A percentile compares a stretch with the other conserved stretches of the same genome.
Evolutionary conservation across 2,888 invertebrate species (phyloP).

Genomic region (Mystacides longicornis): DNA sequence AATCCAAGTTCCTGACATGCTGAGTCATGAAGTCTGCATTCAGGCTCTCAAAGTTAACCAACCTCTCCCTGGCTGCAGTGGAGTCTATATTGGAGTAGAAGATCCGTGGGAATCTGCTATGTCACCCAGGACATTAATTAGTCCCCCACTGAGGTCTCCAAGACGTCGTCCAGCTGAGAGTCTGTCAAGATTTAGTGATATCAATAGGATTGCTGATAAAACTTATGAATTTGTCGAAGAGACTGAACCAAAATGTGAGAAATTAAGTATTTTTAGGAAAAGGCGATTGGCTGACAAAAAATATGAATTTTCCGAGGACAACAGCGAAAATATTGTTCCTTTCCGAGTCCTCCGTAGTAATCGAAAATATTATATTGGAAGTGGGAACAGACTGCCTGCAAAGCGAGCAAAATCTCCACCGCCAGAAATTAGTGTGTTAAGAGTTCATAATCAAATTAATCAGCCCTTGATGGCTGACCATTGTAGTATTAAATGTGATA

Average conservation of each 20-base stretch:
- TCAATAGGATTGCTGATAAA: slow-evolving; percentile 57
- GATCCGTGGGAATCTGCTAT: slow-evolving; percentile 47
- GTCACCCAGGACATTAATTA: slow-evolving; percentile 43
- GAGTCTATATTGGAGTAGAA: slow-evolving; percentile 38
- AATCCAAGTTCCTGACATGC: slow-evolving; percentile 41
- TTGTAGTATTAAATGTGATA: slow-evolving; percentile 33
- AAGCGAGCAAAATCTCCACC: slow-evolving; percentile 42
- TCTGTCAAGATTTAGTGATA: slow-evolving; percentile 47
- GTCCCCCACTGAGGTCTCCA: slow-evolving; percentile 44
- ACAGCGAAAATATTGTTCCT: slow-evolving; percentile 58
- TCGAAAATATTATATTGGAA: slow-evolving; percentile 45
- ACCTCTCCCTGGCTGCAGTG: slow-evolving; percentile 29
- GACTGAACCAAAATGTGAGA: slow-evolving; percentile 72
- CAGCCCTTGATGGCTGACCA: slow-evolving; percentile 36
- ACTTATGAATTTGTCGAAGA: slow-evolving; percentile 84
- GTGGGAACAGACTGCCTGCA: slow-evolving; percentile 34
- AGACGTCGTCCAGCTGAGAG: slow-evolving; percentile 44
- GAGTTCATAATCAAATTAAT: slow-evolving; percentile 45
- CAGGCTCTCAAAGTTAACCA: slow-evolving; percentile 44
- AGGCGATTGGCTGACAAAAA: slow-evolving; percentile 83
- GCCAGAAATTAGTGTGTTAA: slow-evolving; percentile 40
- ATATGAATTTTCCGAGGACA: slow-evolving; percentile 83
- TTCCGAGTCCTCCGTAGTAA: slow-evolving; percentile 55
- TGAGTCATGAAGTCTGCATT: slow-evolving; percentile 45
- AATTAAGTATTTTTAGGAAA: slow-evolving; percentile 78